Evolutionary conservation across 2,113 vertebrate genomes (phyloP).

Genomic region (Forbesichthys agassizii): DNA sequence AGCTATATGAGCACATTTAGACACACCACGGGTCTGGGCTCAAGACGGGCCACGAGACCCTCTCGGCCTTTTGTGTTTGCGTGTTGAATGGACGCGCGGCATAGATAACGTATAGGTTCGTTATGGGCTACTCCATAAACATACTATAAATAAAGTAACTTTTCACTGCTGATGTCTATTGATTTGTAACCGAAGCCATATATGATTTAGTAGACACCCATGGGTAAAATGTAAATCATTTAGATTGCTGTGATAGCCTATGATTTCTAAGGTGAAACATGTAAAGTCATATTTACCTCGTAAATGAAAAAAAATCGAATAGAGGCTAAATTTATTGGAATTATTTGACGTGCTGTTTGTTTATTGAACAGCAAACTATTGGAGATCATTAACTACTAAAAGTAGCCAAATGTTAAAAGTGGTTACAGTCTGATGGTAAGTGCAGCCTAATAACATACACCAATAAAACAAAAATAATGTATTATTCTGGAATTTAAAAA

Average conservation of each 20-base stretch:
- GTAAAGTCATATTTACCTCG: background rate
- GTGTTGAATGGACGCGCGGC: slow-evolving; percentile 59
- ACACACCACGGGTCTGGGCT: slow-evolving; percentile 50
- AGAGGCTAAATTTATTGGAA: background rate
- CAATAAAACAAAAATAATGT: background rate
- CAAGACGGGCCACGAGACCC: slow-evolving; percentile 57
- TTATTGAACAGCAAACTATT: background rate
- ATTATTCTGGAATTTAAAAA: too few relatives aligned
- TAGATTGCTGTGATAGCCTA: background rate
- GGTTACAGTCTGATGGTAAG: background rate
- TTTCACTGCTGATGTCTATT: slow-evolving; percentile 54
- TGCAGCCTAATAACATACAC: slow-evolving; percentile 7
- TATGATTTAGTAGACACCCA: slow-evolving; percentile 41
- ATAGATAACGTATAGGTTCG: slow-evolving; percentile 56
- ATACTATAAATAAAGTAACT: background rate
- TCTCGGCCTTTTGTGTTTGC: slow-evolving; percentile 67
- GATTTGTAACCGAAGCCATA: slow-evolving; percentile 50
- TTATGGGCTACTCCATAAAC: slow-evolving; percentile 32
- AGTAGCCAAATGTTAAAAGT: background rate
- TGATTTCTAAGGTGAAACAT: slow-evolving; percentile 17
- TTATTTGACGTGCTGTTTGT: background rate
- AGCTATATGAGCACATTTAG: slow-evolving; percentile 61
- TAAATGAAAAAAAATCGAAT: background rate
- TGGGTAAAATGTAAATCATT: slow-evolving; percentile 27
- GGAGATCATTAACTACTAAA: background rate